Evolutionary conservation across 1,140 invertebrate genomes (phyloP), one percentile per base, ranked within the genome.

Genomic region (Latrodectus geometricus): DNA sequence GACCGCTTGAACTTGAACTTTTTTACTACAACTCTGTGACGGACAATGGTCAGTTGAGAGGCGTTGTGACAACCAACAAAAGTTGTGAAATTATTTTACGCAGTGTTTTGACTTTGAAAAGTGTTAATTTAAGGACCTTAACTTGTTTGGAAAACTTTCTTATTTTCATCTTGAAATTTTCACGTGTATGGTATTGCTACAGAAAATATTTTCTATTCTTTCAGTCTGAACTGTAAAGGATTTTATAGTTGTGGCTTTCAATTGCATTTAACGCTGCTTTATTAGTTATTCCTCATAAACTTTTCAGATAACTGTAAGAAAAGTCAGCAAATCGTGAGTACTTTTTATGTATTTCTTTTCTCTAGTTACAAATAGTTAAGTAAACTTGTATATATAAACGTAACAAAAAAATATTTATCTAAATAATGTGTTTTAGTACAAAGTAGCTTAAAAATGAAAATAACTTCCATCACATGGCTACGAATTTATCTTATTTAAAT

Each of bases 1-100:
- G 83, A 86, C 83, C 83, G 75, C 75, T 70, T 86, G 83, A 86
- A 86, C 83, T 86, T 86, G 83, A 86, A 86, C 83, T 86, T 78
- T 66, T 72, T 73, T 72, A 66, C 23, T 11, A 17, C 11, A 15
- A 11, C 15, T 65, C 20, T n/a, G 54, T n/a, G 11, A 21, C 75
- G 83, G 83, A 86, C 83, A 86, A 8, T 73, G 83, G 83, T 86
- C 83, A 86, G 72, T 75, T 75, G 68, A 20, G 49, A 12, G 49
- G 20, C 49, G 48, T 8, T 74, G 20, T n/a, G 52, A 11, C 52
- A 74, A 20, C 61, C 61, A 15, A 15, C 20, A n/a, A n/a, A 1
- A 35, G 35, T 35, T 35, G 35, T 35, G 35, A 35, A 35, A 35
- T 35, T 35, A 35, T 35, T 35, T 35, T 35, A 35, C 35, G 35